Conservation (phyloP, 37 sponge, comb jelly and placozoan genomes). For the Chondrosia reniformis region DNA sequence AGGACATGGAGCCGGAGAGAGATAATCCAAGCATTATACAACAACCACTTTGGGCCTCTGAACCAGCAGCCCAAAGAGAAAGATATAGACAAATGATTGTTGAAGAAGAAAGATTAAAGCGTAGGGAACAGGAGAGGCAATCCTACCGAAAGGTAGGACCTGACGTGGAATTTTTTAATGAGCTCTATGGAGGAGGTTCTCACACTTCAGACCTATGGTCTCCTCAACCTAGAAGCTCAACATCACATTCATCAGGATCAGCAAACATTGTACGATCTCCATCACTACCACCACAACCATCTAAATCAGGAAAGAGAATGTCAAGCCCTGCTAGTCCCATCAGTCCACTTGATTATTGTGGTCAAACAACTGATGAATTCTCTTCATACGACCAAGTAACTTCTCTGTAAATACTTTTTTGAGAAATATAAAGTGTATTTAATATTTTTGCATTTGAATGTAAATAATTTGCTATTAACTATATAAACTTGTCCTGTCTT, state of each 20-base stretch:
- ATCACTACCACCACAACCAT: too few relatives aligned
- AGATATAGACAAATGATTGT: neutral
- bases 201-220: too few relatives aligned
- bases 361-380: neutral
- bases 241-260: too few relatives aligned
- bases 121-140: neutral
- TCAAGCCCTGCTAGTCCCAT: neutral
- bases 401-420: neutral
- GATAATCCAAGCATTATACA: neutral
- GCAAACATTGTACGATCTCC: too few relatives aligned
- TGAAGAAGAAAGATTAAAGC: constrained; percentile 6
- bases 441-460: too few relatives aligned
- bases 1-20: neutral
- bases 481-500: too few relatives aligned
- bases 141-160: too few relatives aligned
- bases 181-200: too few relatives aligned
- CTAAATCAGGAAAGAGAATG: too few relatives aligned
- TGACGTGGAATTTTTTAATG: too few relatives aligned
- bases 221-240: too few relatives aligned
- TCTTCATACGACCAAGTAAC: constrained; percentile 7
- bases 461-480: too few relatives aligned
- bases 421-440: neutral
- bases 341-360: neutral
- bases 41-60: neutral
- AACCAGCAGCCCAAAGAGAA: neutral